Percentiles rank a stretch among this genome's conserved stretches.
phyloP scores from a whole-genome alignment of 2,888 invertebrate genomes.

The Brachycybe producta region DNA sequence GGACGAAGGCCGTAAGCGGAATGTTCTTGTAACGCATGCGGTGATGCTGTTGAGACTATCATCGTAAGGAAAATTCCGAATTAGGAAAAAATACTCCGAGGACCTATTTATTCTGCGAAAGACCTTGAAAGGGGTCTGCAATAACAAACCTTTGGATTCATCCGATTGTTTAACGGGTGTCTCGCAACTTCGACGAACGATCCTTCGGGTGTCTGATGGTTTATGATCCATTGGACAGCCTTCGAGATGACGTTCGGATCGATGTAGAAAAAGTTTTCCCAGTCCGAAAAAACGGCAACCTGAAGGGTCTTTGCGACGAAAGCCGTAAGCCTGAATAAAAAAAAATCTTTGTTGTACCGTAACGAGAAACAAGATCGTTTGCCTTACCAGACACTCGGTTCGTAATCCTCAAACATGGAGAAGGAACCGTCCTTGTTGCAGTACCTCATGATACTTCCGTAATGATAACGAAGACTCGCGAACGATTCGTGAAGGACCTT shows the following conservation, averaged over 20 bases:
- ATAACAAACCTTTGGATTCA: conserved; percentile 15
- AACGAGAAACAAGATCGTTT: neutral
- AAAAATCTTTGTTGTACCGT: neutral
- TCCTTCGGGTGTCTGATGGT: conserved; percentile 30
- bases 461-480: conserved; percentile 16
- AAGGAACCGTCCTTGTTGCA: conserved; percentile 30
- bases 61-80: neutral
- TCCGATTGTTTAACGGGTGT: conserved; percentile 22
- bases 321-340: conserved; percentile 38
- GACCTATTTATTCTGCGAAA: neutral
- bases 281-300: conserved; percentile 41
- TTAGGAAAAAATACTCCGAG: neutral
- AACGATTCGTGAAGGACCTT: conserved; percentile 12
- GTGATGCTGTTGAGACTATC: neutral
- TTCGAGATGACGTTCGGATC: conserved; percentile 36
- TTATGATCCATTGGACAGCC: conserved; percentile 31
- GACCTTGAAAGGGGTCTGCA: neutral
- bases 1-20: conserved; percentile 41
- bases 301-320: conserved; percentile 39
- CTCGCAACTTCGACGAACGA: conserved; percentile 26
- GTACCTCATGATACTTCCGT: conserved; percentile 17
- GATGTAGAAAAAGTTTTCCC: conserved; percentile 43
- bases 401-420: conserved; percentile 33
- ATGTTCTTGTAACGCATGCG: conserved; percentile 26
- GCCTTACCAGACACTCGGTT: conserved; percentile 36